Conservation (phyloP, 2,113 vertebrate species). For the Macheiramphus alcinus region DNA sequence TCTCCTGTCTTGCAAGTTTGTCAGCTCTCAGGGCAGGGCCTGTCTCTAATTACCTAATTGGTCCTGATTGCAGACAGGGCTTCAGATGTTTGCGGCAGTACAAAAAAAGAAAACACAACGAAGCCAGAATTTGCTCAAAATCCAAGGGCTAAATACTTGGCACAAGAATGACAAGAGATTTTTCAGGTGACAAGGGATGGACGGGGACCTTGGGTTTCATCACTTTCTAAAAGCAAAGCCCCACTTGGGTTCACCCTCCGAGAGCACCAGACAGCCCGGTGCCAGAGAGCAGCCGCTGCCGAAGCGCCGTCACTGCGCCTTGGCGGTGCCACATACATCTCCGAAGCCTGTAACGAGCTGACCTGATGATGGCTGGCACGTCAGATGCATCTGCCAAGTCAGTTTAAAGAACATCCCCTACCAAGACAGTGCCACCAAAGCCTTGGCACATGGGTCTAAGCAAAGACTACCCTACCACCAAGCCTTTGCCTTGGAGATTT, state of each 20-base stretch:
- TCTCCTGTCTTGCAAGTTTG: neutral
- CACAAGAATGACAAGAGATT: neutral
- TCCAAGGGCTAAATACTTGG: neutral
- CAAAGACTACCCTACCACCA: neutral
- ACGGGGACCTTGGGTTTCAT: neutral
- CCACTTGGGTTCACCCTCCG: neutral
- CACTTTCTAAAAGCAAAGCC: neutral
- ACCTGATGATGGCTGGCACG: accelerated
- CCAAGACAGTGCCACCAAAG: neutral
- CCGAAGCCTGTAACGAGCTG: accelerated
- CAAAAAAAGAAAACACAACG: neutral
- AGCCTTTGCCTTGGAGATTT: neutral
- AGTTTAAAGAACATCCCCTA: neutral
- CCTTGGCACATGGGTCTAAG: accelerated
- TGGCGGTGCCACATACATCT: neutral
- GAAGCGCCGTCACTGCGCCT: accelerated
- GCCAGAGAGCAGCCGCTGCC: neutral
- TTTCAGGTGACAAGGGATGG: neutral
- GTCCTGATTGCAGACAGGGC: neutral
- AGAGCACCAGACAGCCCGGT: neutral
- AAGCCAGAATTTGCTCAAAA: neutral
- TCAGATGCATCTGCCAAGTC: neutral
- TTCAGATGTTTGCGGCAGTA: neutral
- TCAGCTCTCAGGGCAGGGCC: neutral
- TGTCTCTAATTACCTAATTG: neutral